phyloP scores from a whole-genome alignment of 2,888 invertebrate species.

The Micoletzkya japonica region DNA sequence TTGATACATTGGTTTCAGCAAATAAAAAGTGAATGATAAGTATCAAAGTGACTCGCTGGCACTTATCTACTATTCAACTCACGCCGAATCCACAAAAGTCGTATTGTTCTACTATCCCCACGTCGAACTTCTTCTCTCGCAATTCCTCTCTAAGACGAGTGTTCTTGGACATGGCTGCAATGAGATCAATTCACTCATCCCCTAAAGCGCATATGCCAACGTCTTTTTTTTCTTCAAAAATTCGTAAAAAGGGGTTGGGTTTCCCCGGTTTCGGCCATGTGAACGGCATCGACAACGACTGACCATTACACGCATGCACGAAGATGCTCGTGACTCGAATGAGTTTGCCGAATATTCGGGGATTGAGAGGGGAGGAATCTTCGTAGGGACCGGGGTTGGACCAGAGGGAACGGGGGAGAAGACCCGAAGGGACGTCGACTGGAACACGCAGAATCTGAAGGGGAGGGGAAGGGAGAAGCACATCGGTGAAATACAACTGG shows the following conservation, averaged over 20 bases:
- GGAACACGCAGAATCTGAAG: not conserved
- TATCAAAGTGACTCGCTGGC: too few species aligned
- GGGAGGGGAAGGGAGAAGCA: too few species aligned
- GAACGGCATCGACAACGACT: not conserved
- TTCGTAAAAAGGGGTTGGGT: too few species aligned
- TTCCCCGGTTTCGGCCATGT: too few species aligned
- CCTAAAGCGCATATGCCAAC: not conserved
- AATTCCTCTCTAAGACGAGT: conserved; percentile 33
- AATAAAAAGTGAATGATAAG: too few species aligned
- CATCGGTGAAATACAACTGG: not conserved
- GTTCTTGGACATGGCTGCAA: conserved; percentile 39
- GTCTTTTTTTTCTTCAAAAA: not conserved
- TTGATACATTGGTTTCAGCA: not conserved
- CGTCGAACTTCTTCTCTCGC: conserved; percentile 40
- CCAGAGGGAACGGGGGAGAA: not conserved
- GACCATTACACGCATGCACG: conserved; percentile 46
- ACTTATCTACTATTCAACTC: too few species aligned
- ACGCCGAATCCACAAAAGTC: conserved; percentile 48
- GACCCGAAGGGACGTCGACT: not conserved
- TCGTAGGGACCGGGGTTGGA: conserved; percentile 36
- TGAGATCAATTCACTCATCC: not conserved
- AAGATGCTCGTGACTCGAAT: conserved; percentile 48
- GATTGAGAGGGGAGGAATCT: conserved; percentile 54
- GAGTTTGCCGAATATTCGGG: conserved; percentile 49
- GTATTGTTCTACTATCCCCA: conserved; percentile 58